Percentiles rank a stretch among this genome's conserved stretches.
Evolutionary conservation across 2,113 vertebrate species (phyloP).

Genomic region (Orycteropus afer): DNA sequence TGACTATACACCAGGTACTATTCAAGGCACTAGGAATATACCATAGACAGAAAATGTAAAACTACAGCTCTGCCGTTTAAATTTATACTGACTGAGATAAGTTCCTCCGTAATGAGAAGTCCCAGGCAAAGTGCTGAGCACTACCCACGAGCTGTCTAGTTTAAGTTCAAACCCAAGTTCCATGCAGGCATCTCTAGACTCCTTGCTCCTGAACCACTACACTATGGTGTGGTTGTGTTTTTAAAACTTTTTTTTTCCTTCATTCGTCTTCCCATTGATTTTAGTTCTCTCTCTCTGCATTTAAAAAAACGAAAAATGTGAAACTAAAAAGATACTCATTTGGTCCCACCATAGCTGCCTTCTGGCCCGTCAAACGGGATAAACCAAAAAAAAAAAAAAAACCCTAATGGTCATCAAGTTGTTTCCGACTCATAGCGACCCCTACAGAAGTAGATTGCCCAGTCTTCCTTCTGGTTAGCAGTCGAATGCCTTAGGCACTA

Average conservation of each 20-base stretch:
- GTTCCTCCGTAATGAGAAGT: neutral
- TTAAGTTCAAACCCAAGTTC: neutral
- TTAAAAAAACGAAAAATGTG: neutral
- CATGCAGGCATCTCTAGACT: neutral
- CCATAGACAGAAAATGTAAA: neutral
- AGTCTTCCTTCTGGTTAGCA: no score
- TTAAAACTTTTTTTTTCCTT: neutral
- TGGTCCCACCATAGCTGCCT: no score
- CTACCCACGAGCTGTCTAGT: neutral
- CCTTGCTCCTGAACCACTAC: neutral
- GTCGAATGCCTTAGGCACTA: no score
- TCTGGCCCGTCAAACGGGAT: no score
- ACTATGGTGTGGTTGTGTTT: neutral
- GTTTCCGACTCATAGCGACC: no score
- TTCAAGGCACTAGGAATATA: neutral
- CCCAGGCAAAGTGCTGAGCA: neutral
- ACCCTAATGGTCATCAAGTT: no score
- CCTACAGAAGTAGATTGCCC: no score
- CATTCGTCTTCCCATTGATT: neutral
- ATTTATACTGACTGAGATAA: neutral
- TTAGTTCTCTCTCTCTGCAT: neutral
- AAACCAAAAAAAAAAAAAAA: no score
- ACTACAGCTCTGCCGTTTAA: neutral
- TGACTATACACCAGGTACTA: no score
- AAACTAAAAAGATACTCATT: neutral